Conservation (phyloP, 1,140 invertebrate genomes). For the Plutomurus gul region DNA sequence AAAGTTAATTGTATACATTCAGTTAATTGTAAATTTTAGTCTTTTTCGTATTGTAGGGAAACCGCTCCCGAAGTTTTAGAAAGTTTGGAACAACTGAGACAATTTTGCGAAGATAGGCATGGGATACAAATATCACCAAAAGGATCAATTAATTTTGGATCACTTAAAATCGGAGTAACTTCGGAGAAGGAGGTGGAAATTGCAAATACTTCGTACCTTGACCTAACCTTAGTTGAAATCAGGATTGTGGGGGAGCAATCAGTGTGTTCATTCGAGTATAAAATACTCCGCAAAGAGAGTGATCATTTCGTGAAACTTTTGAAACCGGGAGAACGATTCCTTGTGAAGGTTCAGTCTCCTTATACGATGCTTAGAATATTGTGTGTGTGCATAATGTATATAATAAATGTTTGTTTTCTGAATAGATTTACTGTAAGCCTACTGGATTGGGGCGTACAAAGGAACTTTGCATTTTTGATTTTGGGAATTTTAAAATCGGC, state of each 20-base stretch:
- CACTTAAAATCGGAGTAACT: neutral
- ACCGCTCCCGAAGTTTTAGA: neutral
- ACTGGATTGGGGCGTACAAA: slow-evolving; percentile 61
- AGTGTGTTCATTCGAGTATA: slow-evolving; percentile 7
- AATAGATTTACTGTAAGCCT: neutral
- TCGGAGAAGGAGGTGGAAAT: neutral
- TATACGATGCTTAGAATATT: neutral
- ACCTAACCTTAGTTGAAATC: neutral
- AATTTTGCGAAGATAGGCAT: neutral
- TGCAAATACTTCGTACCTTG: neutral
- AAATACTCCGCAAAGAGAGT: neutral
- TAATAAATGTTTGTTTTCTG: neutral
- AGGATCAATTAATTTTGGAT: neutral
- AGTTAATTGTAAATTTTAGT: neutral
- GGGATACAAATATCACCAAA: neutral
- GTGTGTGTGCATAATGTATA: neutral
- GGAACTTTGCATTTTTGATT: slow-evolving; percentile 66
- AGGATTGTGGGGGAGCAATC: neutral
- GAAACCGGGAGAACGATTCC: neutral
- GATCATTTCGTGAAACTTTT: neutral
- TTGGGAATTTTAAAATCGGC: slow-evolving; percentile 64
- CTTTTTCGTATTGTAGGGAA: neutral
- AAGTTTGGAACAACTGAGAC: neutral
- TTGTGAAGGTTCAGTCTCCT: neutral
- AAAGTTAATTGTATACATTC: neutral